phyloP scores from a whole-genome alignment of 1,140 invertebrate genomes.

The Myzus persicae region DNA sequence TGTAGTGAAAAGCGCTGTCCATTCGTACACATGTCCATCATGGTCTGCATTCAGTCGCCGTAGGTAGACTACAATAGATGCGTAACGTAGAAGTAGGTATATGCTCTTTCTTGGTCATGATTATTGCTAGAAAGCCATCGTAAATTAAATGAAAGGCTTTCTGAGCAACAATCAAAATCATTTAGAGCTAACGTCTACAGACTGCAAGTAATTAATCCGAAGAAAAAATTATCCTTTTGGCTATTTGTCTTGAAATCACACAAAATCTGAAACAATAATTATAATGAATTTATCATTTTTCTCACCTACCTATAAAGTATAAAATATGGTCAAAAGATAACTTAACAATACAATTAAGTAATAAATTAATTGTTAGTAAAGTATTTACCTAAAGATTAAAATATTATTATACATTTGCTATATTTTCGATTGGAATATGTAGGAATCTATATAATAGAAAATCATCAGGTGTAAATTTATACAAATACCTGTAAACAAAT shows the following conservation, averaged over 20 bases:
- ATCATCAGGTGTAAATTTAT: no score
- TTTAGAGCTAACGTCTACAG: background rate
- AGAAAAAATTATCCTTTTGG: background rate
- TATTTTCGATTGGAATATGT: no score
- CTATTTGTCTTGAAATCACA: background rate
- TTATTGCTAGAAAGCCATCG: conserved; percentile 40
- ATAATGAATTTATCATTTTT: background rate
- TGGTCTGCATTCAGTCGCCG: no score
- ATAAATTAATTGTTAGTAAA: background rate
- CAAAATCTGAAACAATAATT: background rate
- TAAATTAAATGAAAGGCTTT: conserved; percentile 9
- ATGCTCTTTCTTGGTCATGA: conserved; percentile 25
- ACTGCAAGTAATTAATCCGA: background rate
- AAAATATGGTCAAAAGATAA: background rate
- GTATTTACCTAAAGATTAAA: background rate
- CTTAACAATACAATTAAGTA: background rate
- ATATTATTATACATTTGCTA: no score
- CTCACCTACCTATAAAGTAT: background rate
- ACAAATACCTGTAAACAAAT: no score
- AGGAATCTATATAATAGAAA: no score
- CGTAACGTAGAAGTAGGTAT: background rate
- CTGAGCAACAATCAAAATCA: conserved; percentile 55
- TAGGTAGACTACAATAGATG: background rate
- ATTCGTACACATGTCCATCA: no score
- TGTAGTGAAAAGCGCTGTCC: no score